Percentiles rank a stretch among this genome's conserved stretches.
Evolutionary conservation across 1,140 invertebrate species (phyloP).

Genomic region (Zophobas morio): DNA sequence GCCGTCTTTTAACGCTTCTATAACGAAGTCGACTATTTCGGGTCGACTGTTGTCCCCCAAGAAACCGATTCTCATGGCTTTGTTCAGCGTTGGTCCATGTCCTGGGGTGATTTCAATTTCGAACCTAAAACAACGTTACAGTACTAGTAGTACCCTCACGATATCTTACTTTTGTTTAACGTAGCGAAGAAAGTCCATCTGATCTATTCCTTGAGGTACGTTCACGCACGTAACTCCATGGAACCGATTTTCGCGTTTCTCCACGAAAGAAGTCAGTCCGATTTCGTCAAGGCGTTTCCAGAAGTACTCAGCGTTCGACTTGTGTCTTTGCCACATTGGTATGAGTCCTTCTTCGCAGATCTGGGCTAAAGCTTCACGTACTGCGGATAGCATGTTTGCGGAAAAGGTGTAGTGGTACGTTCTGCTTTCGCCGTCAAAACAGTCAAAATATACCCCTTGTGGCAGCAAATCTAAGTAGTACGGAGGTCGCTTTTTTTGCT

Average conservation of each 20-base stretch:
- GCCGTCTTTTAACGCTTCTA: constrained; percentile 5
- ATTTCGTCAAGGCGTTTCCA: constrained; percentile 29
- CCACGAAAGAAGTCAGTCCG: constrained; percentile 22
- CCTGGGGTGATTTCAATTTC: constrained; percentile 28
- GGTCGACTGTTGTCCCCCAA: constrained; percentile 17
- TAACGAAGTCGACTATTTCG: constrained; percentile 26
- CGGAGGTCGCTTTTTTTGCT: constrained; percentile 21
- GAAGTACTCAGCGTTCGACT: background rate
- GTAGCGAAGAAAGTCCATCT: constrained; percentile 2
- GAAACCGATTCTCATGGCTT: constrained; percentile 31
- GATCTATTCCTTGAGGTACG: constrained; percentile 8
- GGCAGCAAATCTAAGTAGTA: constrained; percentile 32
- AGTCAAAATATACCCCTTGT: constrained; percentile 20
- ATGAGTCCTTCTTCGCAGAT: constrained; percentile 44
- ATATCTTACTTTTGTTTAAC: background rate
- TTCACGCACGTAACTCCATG: constrained; percentile 27
- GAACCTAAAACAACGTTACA: constrained; percentile 30
- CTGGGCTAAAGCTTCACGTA: constrained; percentile 40
- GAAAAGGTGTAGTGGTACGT: constrained; percentile 40
- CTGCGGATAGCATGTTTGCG: constrained; percentile 13
- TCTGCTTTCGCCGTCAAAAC: background rate
- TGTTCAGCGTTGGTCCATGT: constrained; percentile 9
- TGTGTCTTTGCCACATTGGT: constrained; percentile 38
- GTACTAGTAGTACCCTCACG: background rate
- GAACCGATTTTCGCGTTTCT: constrained; percentile 43